Evolutionary conservation across 2,797 vertebrate species (phyloP).

Genomic region (Cirrhinus molitorella): DNA sequence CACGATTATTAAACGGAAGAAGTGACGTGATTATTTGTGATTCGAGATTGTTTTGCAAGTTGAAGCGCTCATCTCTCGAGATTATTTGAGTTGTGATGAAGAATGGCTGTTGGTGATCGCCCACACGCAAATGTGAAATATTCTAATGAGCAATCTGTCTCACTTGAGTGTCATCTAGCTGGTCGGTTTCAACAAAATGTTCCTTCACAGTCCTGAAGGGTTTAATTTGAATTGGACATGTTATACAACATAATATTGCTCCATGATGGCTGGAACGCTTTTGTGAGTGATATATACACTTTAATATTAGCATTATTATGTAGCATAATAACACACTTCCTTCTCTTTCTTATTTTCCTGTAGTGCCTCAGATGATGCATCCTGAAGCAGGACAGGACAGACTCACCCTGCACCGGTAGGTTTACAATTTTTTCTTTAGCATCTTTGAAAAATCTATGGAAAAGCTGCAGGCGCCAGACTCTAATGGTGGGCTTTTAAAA

Average conservation of each 20-base stretch:
- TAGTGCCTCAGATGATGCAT: constrained; percentile 22
- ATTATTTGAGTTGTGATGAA: constrained; percentile 66
- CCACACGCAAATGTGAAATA: constrained; percentile 83
- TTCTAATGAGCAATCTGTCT: constrained; percentile 86
- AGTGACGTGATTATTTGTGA: constrained; percentile 60
- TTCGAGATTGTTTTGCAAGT: constrained; percentile 64
- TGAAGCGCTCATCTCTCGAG: constrained; percentile 74
- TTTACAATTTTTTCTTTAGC: background rate
- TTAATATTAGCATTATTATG: background rate
- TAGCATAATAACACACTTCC: constrained; percentile 19
- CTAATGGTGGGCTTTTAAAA: constrained; percentile 24
- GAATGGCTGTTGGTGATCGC: constrained; percentile 77
- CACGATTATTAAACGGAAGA: constrained; percentile 47
- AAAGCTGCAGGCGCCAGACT: constrained; percentile 14
- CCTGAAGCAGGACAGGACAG: background rate
- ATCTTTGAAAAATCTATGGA: too few relatives aligned
- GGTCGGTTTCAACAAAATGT: constrained; percentile 60
- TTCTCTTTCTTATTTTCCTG: constrained; percentile 23
- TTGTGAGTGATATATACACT: background rate
- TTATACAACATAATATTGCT: constrained; percentile 30
- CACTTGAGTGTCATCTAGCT: constrained; percentile 70
- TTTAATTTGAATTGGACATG: constrained; percentile 48
- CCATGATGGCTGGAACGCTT: constrained; percentile 17
- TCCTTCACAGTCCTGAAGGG: constrained; percentile 42
- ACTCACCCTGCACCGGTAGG: background rate